Evolutionary conservation across 2,888 invertebrate species (phyloP).

Genomic region (Conchocele bisecta): DNA sequence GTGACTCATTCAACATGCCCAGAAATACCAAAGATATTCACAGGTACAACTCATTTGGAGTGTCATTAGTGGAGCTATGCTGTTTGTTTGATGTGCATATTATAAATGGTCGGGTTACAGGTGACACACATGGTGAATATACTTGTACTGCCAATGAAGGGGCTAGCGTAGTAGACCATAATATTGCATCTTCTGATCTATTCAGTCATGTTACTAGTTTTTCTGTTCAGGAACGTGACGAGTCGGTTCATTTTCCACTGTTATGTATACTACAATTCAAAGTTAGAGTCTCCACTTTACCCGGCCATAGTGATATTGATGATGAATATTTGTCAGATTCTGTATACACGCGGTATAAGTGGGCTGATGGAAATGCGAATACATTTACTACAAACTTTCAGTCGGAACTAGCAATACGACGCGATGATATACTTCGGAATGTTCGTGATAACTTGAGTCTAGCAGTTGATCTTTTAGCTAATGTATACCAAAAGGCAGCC

Average conservation of each 20-base stretch:
- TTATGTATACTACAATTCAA: too few species aligned
- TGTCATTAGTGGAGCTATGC: background rate
- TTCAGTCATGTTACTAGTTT: background rate
- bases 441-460: too few species aligned
- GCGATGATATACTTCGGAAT: too few species aligned
- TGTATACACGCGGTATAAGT: too few species aligned
- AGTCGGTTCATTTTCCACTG: background rate
- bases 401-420: too few species aligned
- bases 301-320: too few species aligned
- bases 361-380: too few species aligned
- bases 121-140: background rate
- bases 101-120: background rate
- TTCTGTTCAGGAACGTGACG: slow-evolving; percentile 2
- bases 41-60: background rate
- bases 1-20: background rate
- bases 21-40: background rate
- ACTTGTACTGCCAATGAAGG: slow-evolving; percentile 3
- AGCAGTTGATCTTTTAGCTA: too few species aligned
- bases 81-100: background rate
- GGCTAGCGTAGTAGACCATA: background rate
- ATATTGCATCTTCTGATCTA: background rate
- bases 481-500: too few species aligned
- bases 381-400: too few species aligned
- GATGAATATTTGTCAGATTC: too few species aligned
- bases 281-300: too few species aligned